Evolutionary conservation across 1,140 invertebrate genomes (phyloP).

Genomic region (Oedothorax gibbosus): DNA sequence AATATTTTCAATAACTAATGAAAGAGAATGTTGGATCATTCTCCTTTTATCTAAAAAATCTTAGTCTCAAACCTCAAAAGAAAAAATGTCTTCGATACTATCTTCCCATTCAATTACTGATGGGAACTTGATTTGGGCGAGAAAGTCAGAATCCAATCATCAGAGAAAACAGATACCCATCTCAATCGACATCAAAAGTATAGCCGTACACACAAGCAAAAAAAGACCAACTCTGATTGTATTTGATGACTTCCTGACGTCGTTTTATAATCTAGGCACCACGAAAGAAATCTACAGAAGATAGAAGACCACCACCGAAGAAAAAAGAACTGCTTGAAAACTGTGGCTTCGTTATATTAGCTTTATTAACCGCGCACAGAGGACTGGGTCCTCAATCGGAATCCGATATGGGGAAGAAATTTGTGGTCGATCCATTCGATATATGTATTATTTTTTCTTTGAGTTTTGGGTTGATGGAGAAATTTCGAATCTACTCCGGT

Average conservation of each 20-base stretch:
- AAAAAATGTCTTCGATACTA: too few species aligned
- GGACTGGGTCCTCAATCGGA: conserved; percentile 33
- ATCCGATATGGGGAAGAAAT: conserved; percentile 43
- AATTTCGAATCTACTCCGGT: conserved; percentile 24
- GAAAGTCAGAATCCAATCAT: conserved; percentile 26
- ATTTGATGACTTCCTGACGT: conserved; percentile 39
- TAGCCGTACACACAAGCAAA: neutral
- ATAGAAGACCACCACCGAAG: neutral
- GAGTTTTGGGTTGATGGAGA: conserved; percentile 24
- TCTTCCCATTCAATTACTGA: conserved; percentile 33
- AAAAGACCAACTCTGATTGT: conserved; percentile 30
- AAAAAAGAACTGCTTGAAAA: neutral
- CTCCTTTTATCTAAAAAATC: too few species aligned
- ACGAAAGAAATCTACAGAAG: neutral
- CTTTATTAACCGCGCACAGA: conserved; percentile 47
- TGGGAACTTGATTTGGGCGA: conserved; percentile 17
- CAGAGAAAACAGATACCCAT: neutral
- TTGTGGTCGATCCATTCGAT: conserved; percentile 25
- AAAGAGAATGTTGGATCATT: too few species aligned
- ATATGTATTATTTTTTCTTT: conserved; percentile 9
- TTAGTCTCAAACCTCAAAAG: too few species aligned
- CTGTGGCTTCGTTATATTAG: conserved; percentile 41
- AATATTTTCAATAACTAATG: too few species aligned
- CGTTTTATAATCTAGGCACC: conserved; percentile 28
- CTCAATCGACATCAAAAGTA: neutral